These are phyloP conservation scores for Coptotermes formosanus DNA, from an alignment of 1,140 invertebrate genomes.

Conservation along the genomic window DNA sequence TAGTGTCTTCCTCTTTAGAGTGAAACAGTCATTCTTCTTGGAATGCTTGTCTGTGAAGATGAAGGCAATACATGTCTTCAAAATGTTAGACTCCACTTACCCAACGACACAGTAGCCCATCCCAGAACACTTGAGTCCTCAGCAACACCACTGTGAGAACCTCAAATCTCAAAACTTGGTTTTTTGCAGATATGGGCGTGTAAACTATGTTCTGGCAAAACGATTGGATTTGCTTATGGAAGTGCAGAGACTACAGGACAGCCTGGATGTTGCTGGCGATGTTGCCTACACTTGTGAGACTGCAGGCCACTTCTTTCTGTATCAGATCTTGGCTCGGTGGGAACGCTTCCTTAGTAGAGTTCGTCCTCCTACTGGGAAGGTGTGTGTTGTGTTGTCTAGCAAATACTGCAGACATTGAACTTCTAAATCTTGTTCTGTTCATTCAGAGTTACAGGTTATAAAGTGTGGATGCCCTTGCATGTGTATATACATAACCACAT, in stretches of 20 bases:
- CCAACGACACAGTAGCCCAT: too few species aligned
- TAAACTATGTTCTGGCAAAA: conserved; percentile 96
- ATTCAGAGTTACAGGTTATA: too few species aligned
- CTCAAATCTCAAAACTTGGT: too few species aligned
- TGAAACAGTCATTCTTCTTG: too few species aligned
- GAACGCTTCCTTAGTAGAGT: conserved; percentile 76
- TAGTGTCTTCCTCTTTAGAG: too few species aligned
- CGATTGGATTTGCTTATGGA: conserved; percentile 85
- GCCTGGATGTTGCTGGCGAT: conserved; percentile 82
- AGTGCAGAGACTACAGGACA: conserved; percentile 86
- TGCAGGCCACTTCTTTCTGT: conserved; percentile 88
- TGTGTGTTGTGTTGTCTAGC: conserved; percentile 30
- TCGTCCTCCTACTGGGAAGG: conserved; percentile 51
- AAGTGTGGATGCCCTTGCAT: not conserved
- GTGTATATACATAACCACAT: not conserved
- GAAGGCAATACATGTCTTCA: too few species aligned
- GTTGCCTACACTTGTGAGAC: conserved; percentile 98
- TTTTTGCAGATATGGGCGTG: conserved; percentile 81
- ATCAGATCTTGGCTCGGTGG: conserved; percentile 87
- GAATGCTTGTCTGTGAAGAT: too few species aligned
- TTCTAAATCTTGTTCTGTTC: not conserved
- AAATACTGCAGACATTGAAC: not conserved
- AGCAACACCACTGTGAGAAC: too few species aligned
- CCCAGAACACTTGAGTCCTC: too few species aligned
- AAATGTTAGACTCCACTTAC: too few species aligned